Evolutionary conservation across 2,113 vertebrate genomes (phyloP).

Genomic region (Origma solitaria): DNA sequence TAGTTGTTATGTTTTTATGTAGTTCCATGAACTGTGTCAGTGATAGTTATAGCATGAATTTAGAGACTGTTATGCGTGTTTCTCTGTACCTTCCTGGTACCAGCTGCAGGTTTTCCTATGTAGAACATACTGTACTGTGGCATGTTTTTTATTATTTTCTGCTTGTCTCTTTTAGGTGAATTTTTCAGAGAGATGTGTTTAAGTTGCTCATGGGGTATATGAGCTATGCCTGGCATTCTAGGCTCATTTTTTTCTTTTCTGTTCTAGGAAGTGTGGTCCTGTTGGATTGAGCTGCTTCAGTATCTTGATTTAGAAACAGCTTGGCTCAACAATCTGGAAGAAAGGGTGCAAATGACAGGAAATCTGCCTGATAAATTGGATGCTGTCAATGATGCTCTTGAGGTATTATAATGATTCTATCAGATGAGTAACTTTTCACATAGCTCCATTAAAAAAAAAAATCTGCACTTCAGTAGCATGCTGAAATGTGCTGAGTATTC

Average conservation of each 20-base stretch:
- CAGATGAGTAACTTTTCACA: background rate
- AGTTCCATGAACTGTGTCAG: background rate
- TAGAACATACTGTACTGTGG: background rate
- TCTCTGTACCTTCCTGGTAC: background rate
- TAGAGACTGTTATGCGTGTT: background rate
- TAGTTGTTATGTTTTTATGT: background rate
- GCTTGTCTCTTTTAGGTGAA: background rate
- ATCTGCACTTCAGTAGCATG: background rate
- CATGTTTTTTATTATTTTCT: background rate
- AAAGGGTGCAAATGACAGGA: constrained; percentile 78
- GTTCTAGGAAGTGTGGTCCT: constrained; percentile 94
- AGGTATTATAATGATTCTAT: constrained; percentile 71
- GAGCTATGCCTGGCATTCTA: background rate
- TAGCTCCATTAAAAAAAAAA: background rate
- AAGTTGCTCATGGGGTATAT: background rate
- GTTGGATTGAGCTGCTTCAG: constrained; percentile 95
- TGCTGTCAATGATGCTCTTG: constrained; percentile 80
- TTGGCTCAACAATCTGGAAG: constrained; percentile 88
- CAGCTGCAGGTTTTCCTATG: background rate
- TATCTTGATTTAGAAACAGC: constrained; percentile 89
- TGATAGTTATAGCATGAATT: background rate
- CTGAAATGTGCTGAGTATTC: background rate
- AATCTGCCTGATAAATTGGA: constrained; percentile 81
- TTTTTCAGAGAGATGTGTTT: background rate
- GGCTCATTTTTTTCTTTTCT: background rate